Conservation (phyloP, 2,113 vertebrate genomes). For the Syrmaticus mikado region DNA sequence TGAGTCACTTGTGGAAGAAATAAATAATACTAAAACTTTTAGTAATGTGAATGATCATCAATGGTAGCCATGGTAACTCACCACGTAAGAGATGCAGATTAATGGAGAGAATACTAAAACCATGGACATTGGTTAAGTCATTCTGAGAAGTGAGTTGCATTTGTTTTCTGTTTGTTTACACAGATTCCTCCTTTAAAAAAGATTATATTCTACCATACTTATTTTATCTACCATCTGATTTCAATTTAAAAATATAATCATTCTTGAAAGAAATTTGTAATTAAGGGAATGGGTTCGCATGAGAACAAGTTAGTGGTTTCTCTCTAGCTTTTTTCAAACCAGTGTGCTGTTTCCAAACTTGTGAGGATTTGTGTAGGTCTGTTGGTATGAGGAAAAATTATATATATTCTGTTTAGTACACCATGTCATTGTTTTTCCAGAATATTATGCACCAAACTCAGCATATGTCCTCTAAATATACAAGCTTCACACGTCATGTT, state of each 20-base stretch:
- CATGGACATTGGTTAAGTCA: background rate
- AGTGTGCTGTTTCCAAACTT: background rate
- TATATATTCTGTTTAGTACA: background rate
- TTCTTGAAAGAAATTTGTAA: slow-evolving; percentile 18
- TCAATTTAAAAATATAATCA: slow-evolving; percentile 19
- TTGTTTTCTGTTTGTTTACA: background rate
- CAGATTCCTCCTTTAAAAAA: background rate
- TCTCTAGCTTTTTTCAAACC: background rate
- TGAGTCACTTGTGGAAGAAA: background rate
- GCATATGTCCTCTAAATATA: background rate
- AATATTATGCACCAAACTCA: background rate
- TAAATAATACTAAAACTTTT: background rate
- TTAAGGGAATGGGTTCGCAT: slow-evolving; percentile 34
- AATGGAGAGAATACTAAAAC: background rate
- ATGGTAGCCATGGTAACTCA: background rate
- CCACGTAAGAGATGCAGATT: background rate
- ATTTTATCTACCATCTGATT: background rate
- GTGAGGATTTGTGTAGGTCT: background rate
- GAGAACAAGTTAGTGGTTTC: slow-evolving; percentile 21
- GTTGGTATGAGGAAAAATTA: background rate
- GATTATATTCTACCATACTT: background rate
- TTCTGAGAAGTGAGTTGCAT: background rate
- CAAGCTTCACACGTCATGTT: background rate
- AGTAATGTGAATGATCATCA: background rate
- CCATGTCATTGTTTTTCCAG: background rate